phyloP scores from a whole-genome alignment of 2,797 vertebrate species.

The Eulemur mongoz region DNA sequence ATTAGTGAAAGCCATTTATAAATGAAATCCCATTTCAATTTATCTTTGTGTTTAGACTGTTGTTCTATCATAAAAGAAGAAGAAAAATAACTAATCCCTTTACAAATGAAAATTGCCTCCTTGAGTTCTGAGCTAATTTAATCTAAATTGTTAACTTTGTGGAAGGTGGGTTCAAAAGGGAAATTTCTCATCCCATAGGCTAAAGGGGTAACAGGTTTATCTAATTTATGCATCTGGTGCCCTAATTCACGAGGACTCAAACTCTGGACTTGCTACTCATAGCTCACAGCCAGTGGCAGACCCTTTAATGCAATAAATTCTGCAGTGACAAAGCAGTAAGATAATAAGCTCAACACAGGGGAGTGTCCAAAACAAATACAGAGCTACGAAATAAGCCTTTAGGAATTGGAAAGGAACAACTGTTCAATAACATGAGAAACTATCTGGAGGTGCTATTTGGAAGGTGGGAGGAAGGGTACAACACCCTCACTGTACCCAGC shows the following conservation, averaged over 20 bases:
- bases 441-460: not conserved
- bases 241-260: conserved; percentile 40
- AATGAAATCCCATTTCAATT: conserved; percentile 71
- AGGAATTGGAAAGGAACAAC: conserved; percentile 10
- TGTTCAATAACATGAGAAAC: conserved; percentile 11
- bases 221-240: conserved; percentile 60
- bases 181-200: conserved; percentile 29
- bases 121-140: conserved; percentile 62
- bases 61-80: conserved; percentile 51
- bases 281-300: not conserved
- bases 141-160: conserved; percentile 61
- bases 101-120: conserved; percentile 76
- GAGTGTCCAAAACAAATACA: conserved; percentile 32
- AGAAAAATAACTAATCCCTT: conserved; percentile 47
- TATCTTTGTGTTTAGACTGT: conserved; percentile 67
- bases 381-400: not conserved
- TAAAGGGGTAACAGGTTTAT: conserved; percentile 57
- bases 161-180: conserved; percentile 26
- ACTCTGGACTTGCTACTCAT: not conserved
- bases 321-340: conserved; percentile 34
- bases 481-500: not conserved
- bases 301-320: conserved; percentile 43
- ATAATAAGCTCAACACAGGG: not conserved
- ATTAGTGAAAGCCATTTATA: conserved; percentile 54
- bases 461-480: not conserved